Evolutionary conservation across 1,140 invertebrate species (phyloP).

Genomic region (Bombus superbus): DNA sequence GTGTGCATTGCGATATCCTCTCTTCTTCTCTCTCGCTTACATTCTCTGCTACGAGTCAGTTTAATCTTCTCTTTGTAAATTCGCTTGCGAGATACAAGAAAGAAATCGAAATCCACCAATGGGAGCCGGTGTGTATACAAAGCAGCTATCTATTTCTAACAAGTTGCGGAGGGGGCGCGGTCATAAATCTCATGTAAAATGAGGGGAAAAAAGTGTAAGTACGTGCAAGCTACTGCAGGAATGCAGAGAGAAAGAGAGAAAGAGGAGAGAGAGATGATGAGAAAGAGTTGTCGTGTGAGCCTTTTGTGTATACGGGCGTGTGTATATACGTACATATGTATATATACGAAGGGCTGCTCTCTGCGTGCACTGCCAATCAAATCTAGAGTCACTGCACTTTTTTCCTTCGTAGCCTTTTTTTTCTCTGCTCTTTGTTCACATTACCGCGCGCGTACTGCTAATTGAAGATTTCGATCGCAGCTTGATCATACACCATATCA

Average conservation of each 20-base stretch:
- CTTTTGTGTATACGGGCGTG: constrained; percentile 23
- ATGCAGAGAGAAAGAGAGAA: constrained; percentile 37
- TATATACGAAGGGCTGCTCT: constrained; percentile 42
- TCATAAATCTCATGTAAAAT: constrained; percentile 47
- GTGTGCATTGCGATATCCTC: neutral
- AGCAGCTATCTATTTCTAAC: neutral
- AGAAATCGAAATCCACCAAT: constrained; percentile 21
- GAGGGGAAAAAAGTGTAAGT: constrained; percentile 17
- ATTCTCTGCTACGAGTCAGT: neutral
- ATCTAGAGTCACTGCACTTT: constrained; percentile 50
- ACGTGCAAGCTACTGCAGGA: constrained; percentile 44
- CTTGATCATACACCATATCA: constrained; percentile 32
- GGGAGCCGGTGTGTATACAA: neutral
- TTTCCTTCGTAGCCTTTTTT: constrained; percentile 16
- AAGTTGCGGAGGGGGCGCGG: constrained; percentile 40
- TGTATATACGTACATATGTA: constrained; percentile 28
- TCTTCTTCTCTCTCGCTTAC: neutral
- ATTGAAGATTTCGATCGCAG: neutral
- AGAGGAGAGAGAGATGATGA: constrained; percentile 12
- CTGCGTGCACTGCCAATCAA: constrained; percentile 44
- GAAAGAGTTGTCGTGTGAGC: constrained; percentile 32
- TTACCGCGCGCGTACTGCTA: constrained; percentile 17
- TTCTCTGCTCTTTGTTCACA: constrained; percentile 19
- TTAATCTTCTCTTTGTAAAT: neutral
- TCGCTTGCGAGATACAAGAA: constrained; percentile 4